Evolutionary conservation across 2,797 vertebrate genomes (phyloP).

Genomic region (Hirundo rustica): DNA sequence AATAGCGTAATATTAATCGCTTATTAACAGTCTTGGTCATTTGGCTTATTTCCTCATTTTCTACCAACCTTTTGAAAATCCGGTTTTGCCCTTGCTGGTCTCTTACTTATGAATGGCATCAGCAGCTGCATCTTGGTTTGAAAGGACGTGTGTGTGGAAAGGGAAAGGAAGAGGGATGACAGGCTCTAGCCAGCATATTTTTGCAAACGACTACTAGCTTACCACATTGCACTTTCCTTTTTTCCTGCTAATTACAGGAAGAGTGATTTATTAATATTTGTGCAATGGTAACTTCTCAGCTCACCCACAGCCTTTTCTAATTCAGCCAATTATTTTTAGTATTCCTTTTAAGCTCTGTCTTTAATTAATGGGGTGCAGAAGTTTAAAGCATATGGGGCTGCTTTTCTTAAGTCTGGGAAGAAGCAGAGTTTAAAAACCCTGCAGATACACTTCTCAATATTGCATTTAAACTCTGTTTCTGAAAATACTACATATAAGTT

Average conservation of each 20-base stretch:
- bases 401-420: constrained; percentile 15
- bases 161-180: neutral
- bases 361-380: constrained; percentile 46
- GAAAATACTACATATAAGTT: constrained; percentile 10
- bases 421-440: neutral
- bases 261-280: constrained; percentile 31
- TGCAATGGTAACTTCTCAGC: constrained; percentile 54
- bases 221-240: neutral
- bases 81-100: neutral
- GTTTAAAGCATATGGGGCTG: neutral
- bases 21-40: neutral
- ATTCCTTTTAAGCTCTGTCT: neutral
- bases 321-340: constrained; percentile 43
- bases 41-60: neutral
- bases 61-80: neutral
- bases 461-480: neutral
- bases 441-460: neutral
- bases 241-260: neutral
- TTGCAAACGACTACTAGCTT: neutral
- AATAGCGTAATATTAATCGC: neutral
- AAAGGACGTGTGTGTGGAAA: neutral
- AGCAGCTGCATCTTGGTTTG: constrained; percentile 31
- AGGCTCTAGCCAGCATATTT: neutral
- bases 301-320: constrained; percentile 57
- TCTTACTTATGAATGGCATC: neutral